Conservation (phyloP, 2,888 invertebrate genomes). For the Dolomedes plantarius region DNA sequence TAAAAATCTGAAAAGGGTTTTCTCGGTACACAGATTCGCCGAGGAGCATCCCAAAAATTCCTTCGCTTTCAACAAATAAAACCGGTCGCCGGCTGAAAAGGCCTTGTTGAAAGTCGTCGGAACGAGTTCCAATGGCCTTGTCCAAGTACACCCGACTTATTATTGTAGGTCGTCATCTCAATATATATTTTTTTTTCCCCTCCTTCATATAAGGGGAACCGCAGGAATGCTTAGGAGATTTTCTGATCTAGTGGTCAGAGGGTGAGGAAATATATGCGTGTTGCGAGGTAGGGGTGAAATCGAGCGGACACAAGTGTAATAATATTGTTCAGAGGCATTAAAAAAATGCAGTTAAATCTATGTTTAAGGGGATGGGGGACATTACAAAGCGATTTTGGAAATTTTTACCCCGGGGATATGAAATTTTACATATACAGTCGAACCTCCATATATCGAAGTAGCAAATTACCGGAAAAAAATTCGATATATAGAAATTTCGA, state of each 20-base stretch:
- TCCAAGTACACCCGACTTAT: conserved; percentile 63
- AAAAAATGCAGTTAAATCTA: too few species aligned
- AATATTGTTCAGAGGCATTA: too few species aligned
- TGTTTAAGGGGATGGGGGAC: too few species aligned
- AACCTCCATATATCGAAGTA: too few species aligned
- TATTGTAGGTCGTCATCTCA: conserved; percentile 48
- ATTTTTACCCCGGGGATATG: too few species aligned
- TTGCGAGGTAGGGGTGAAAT: too few species aligned
- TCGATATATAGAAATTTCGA: too few species aligned
- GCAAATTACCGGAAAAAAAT: too few species aligned
- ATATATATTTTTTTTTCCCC: background rate
- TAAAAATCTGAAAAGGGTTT: conserved; percentile 33
- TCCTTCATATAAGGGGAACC: conserved; percentile 6
- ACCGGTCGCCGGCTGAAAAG: conserved; percentile 37
- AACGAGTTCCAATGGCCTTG: conserved; percentile 60
- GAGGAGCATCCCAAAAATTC: conserved; percentile 52
- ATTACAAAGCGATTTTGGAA: too few species aligned
- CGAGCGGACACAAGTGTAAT: too few species aligned
- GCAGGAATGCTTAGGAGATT: conserved; percentile 8
- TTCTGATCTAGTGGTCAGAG: background rate
- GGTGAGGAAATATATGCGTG: background rate
- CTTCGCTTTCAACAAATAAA: conserved; percentile 35
- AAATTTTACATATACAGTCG: too few species aligned
- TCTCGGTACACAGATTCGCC: background rate
- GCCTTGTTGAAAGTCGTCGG: conserved; percentile 34